Conservation (phyloP, 2,888 invertebrate species). For the Spilarctia lutea region DNA sequence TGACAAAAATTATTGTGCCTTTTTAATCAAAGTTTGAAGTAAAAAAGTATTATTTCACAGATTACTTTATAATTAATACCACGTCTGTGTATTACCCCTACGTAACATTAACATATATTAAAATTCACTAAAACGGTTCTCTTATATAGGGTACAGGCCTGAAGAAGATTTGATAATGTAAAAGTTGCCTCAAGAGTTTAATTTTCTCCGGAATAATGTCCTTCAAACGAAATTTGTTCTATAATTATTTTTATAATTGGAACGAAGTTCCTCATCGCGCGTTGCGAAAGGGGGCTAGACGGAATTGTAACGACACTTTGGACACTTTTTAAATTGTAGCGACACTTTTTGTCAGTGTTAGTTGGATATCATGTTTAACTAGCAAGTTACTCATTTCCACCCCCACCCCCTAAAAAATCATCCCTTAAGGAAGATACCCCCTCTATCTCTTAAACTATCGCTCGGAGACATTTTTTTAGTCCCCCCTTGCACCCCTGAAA, state of each 20-base stretch:
- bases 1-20: not conserved
- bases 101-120: not conserved
- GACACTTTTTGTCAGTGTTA: no score
- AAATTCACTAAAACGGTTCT: not conserved
- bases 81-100: not conserved
- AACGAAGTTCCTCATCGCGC: no score
- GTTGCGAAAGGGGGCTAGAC: no score
- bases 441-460: no score
- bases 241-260: not conserved
- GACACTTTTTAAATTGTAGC: no score
- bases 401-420: no score
- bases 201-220: conserved; percentile 1
- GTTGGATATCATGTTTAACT: no score
- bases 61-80: not conserved
- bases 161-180: not conserved
- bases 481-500: no score
- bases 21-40: not conserved
- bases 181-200: conserved; percentile 4
- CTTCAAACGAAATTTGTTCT: conserved; percentile 1
- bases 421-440: no score
- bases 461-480: no score
- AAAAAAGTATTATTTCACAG: not conserved
- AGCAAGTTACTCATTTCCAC: no score
- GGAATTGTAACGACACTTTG: no score
- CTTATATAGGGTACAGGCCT: not conserved